Base-by-base conservation (phyloP, 2,113 vertebrate genomes). In the Colossoma macropomum region DNA sequence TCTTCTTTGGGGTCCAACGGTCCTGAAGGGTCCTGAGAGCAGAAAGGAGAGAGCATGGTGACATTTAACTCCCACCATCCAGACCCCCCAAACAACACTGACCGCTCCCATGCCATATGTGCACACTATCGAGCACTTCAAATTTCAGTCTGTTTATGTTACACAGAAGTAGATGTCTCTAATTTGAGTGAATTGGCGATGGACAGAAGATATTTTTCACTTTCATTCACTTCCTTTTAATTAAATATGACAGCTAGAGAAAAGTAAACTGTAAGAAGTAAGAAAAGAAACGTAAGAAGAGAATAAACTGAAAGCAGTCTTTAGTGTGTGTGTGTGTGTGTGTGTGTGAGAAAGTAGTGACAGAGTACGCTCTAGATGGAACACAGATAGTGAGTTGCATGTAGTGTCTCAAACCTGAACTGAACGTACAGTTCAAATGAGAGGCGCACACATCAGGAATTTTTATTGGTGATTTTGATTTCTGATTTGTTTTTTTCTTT, bases 1-100 rank as follows among this genome's bases (percentile, higher is more conserved):
- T 97, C 96, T 87, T 97, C 96, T 88, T 97, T 97, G 77, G 96
- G 94, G 75, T 96, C 90, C 71, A 85, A 1, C 34, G 80, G 48
- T 56, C 96, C 93, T 13, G 92, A 93, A 74, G 93, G 96, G 75
- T 97, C 96, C 97, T 97, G 81, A 15, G 28, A 74, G 62, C 9
- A 45, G 16, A 41, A 2, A 13, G 62, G 41, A 63, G 45, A 59
- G 30, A 41, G 69, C 11, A 54, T 60, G 27, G 30, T 82, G 28
- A 75, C 54, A 68, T n/a, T 41, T 45, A 15, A n/a, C 34, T 23
- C 9, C 23, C 21, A 69, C 34, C 23, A 21, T 41, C 32, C 66
- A 11, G 6, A 11, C 65, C 65, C 65, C 3, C 34, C 34, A 69
- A 68, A 38, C 32, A 34, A 69, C 34, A 69, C 34, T 69, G 66